Evolutionary conservation across 2,113 vertebrate genomes (phyloP).

Genomic region (Camelus dromedarius): DNA sequence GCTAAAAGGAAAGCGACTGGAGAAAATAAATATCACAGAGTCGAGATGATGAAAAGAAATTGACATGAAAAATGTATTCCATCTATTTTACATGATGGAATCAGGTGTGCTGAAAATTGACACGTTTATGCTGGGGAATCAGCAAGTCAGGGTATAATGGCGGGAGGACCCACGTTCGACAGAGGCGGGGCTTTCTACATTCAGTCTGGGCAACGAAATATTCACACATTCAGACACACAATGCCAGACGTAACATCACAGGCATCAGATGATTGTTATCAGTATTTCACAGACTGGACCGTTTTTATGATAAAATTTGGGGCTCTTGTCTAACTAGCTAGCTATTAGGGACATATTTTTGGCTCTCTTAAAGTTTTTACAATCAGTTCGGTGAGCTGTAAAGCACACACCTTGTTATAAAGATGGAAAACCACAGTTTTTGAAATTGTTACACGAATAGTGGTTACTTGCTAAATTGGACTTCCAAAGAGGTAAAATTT

Average conservation of each 20-base stretch:
- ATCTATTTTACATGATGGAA: not conserved
- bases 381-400: not conserved
- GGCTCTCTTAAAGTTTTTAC: not conserved
- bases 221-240: not conserved
- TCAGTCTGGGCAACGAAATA: no score
- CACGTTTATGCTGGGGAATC: not conserved
- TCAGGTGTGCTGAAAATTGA: not conserved
- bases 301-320: not conserved
- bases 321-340: not conserved
- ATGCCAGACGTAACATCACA: not conserved
- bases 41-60: constrained; percentile 6
- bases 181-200: not conserved
- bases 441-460: not conserved
- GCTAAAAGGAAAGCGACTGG: not conserved
- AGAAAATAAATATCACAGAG: not conserved
- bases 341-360: not conserved
- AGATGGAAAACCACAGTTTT: not conserved
- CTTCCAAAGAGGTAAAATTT: not conserved
- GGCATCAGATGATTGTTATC: not conserved
- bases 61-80: not conserved
- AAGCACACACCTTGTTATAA: not conserved
- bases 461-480: not conserved
- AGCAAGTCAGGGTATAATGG: not conserved
- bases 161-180: accelerated
- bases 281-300: not conserved